phyloP scores from a whole-genome alignment of 1,140 invertebrate genomes.

The Sycobia sp. region DNA sequence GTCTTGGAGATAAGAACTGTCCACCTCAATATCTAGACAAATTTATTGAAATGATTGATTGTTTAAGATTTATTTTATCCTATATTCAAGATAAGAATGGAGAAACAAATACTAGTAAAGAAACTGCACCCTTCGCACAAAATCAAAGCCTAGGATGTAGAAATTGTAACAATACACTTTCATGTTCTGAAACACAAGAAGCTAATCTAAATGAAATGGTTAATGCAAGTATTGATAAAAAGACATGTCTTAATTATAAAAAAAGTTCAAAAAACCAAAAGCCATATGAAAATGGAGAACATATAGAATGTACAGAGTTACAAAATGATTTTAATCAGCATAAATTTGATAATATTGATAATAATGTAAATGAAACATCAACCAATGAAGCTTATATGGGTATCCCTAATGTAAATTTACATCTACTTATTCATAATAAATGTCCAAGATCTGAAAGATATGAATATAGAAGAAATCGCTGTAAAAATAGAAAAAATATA shows the following conservation, averaged over 20 bases:
- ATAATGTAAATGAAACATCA: slow-evolving; percentile 18
- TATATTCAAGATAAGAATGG: slow-evolving; percentile 11
- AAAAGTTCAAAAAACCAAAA: slow-evolving; percentile 26
- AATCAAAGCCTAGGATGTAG: slow-evolving; percentile 4
- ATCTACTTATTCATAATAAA: slow-evolving; percentile 30
- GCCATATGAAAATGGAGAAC: slow-evolving; percentile 1
- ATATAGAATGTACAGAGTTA: not conserved
- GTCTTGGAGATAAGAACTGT: slow-evolving; percentile 43
- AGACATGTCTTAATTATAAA: too few relatives aligned
- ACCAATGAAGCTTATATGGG: slow-evolving; percentile 41
- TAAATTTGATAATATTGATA: not conserved
- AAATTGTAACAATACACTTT: slow-evolving; percentile 16
- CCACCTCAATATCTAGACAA: slow-evolving; percentile 44
- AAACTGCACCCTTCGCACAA: not conserved
- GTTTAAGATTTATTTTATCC: slow-evolving; percentile 41
- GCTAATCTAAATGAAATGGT: not conserved
- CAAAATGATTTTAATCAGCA: not conserved
- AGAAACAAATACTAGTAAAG: slow-evolving; percentile 12
- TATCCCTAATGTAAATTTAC: slow-evolving; percentile 35
- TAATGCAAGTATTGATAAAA: too few relatives aligned
- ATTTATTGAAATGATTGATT: slow-evolving; percentile 43
- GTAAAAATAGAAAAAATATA: slow-evolving; percentile 9
- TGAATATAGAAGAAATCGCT: slow-evolving; percentile 11
- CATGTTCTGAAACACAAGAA: slow-evolving; percentile 22
- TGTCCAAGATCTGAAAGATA: not conserved